These are phyloP conservation scores for Dermatemys mawii DNA, from an alignment of 2,113 vertebrate genomes.

Conservation along the genomic window DNA sequence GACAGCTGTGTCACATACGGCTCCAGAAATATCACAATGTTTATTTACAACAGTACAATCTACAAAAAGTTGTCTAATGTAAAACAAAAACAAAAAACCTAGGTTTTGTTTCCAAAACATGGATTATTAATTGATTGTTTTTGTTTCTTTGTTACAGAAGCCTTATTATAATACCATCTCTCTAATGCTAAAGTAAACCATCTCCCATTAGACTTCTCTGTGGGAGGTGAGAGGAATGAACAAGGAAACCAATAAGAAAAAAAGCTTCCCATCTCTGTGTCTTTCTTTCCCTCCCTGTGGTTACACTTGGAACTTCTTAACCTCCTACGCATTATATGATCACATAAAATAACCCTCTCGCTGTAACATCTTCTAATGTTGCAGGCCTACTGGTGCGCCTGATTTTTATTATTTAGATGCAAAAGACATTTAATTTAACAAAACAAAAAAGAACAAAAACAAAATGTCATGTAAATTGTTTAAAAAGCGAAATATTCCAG, in stretches of 20 bases:
- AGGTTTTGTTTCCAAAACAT: neutral
- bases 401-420: constrained; percentile 29
- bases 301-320: constrained; percentile 46
- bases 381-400: constrained; percentile 36
- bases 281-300: constrained; percentile 26
- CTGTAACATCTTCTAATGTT: constrained; percentile 48
- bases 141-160: neutral
- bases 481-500: constrained; percentile 19
- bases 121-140: neutral
- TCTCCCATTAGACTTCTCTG: neutral
- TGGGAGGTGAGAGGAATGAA: neutral
- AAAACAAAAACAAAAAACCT: neutral
- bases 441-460: constrained; percentile 3
- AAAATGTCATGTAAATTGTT: constrained; percentile 18
- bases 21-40: neutral
- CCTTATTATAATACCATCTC: neutral
- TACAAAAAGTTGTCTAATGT: neutral
- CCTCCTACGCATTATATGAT: constrained; percentile 19
- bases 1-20: constrained; percentile 10
- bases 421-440: constrained; percentile 27
- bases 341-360: constrained; percentile 44
- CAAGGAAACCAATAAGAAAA: neutral
- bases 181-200: neutral
- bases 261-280: neutral
- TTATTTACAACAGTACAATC: neutral